Conservation (phyloP, 1,140 invertebrate genomes). For the Papilio aristodemus region DNA sequence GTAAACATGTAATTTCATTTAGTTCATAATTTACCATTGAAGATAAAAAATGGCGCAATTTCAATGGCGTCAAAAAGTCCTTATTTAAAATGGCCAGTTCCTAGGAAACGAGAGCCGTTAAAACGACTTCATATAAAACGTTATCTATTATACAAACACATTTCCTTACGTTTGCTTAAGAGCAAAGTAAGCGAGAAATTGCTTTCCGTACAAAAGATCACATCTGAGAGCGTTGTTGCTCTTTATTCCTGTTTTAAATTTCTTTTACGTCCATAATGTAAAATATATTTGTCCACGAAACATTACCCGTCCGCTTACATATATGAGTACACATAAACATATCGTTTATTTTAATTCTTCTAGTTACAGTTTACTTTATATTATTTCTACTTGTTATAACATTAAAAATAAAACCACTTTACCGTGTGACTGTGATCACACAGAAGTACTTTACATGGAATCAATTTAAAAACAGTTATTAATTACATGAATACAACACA, state of each 20-base stretch:
- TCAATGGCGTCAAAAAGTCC: slow-evolving; percentile 22
- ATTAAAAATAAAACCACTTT: background rate
- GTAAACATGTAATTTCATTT: too few relatives aligned
- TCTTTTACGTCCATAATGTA: slow-evolving; percentile 10
- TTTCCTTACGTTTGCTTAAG: slow-evolving; percentile 57
- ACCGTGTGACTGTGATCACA: background rate
- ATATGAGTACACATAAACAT: slow-evolving; percentile 23
- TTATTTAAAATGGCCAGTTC: slow-evolving; percentile 27
- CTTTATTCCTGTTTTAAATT: slow-evolving; percentile 37
- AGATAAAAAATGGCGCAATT: too few relatives aligned
- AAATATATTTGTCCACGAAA: slow-evolving; percentile 24
- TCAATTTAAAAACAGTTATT: background rate
- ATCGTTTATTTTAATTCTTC: slow-evolving; percentile 31
- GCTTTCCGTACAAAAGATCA: slow-evolving; percentile 55
- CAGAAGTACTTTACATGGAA: background rate
- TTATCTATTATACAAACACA: slow-evolving; percentile 53
- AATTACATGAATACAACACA: too few relatives aligned
- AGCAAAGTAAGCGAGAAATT: slow-evolving; percentile 72
- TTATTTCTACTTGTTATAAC: slow-evolving; percentile 11
- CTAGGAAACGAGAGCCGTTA: slow-evolving; percentile 26
- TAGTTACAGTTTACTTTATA: slow-evolving; percentile 17
- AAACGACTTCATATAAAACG: slow-evolving; percentile 27
- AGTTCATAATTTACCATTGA: too few relatives aligned
- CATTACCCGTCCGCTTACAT: slow-evolving; percentile 5
- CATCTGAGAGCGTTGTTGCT: slow-evolving; percentile 35